Percentiles rank a stretch among this genome's conserved stretches.
phyloP scores from a whole-genome alignment of 92 coral and sea anemone species.

The Epizoanthus fatuus region DNA sequence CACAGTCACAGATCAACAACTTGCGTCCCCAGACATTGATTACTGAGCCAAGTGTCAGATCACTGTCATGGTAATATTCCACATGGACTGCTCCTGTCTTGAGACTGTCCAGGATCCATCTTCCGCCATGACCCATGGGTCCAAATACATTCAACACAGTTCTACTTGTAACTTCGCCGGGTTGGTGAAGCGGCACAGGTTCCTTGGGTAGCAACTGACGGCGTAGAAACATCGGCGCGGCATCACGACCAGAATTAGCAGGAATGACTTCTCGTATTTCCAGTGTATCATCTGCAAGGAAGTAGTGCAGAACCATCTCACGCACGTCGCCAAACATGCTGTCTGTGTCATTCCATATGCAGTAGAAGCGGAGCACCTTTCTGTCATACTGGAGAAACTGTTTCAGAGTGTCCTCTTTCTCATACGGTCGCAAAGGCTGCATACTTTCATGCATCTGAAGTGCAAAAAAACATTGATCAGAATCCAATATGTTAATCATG shows the following conservation, averaged over 20 bases:
- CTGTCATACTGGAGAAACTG: constrained; percentile 97
- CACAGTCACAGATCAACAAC: constrained; percentile 92
- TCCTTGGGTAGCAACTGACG: constrained; percentile 96
- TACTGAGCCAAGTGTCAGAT: constrained; percentile 90
- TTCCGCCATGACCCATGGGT: constrained; percentile 98
- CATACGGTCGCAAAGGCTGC: constrained; percentile 99
- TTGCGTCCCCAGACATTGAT: constrained; percentile 95
- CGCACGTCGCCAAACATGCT: constrained; percentile 98
- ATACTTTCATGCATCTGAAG: constrained; percentile 92
- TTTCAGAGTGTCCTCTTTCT: constrained; percentile 95
- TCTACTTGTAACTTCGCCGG: constrained; percentile 96
- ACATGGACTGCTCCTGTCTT: constrained; percentile 98
- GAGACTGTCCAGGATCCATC: constrained; percentile 97
- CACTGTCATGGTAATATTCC: constrained; percentile 92
- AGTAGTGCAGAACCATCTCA: constrained; percentile 95
- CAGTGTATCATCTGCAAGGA: constrained; percentile 96
- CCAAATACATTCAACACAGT: constrained; percentile 99
- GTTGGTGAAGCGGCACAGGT: constrained; percentile 87
- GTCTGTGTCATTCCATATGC: constrained; percentile 98
- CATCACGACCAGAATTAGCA: constrained; percentile 96
- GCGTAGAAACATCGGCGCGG: constrained; percentile 96
- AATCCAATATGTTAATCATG: neutral
- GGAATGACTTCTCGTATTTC: constrained; percentile 95
- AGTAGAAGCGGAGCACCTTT: constrained; percentile 90
- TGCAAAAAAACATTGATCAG: neutral